phyloP scores from a whole-genome alignment of 2,797 vertebrate species.

The Coreius guichenoti region DNA sequence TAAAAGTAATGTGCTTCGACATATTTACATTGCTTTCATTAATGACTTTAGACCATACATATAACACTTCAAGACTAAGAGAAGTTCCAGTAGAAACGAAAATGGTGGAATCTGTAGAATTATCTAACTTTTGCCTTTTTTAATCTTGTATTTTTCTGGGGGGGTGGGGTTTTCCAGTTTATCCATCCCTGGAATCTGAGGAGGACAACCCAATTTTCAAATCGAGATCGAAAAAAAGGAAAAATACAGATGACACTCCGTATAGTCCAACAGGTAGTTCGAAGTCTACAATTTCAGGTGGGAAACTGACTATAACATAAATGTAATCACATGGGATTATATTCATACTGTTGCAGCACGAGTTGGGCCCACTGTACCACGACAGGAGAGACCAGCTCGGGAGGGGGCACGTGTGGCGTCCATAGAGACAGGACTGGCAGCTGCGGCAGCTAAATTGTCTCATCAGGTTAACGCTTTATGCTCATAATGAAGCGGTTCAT shows the following conservation, averaged over 20 bases:
- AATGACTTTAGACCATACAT: background rate
- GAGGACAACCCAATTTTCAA: slow-evolving; percentile 99
- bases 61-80: background rate
- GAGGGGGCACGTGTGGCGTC: slow-evolving; percentile 96
- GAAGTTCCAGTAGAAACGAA: background rate
- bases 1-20: slow-evolving; percentile 12
- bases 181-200: slow-evolving; percentile 97
- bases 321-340: slow-evolving; percentile 7
- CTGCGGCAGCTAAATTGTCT: slow-evolving; percentile 94
- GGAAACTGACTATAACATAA: background rate
- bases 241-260: slow-evolving; percentile 95
- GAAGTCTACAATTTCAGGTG: background rate
- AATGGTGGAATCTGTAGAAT: background rate
- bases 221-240: slow-evolving; percentile 97
- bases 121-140: background rate
- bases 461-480: slow-evolving; percentile 85
- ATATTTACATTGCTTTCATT: slow-evolving; percentile 9
- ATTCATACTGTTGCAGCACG: slow-evolving; percentile 79
- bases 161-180: slow-evolving; percentile 86
- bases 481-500: background rate
- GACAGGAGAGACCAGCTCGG: slow-evolving; percentile 93
- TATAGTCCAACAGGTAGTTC: slow-evolving; percentile 94
- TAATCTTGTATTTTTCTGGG: background rate
- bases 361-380: slow-evolving; percentile 92
- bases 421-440: slow-evolving; percentile 94